Percentiles rank a stretch among this genome's conserved stretches.
phyloP scores from a whole-genome alignment of 2,888 invertebrate genomes.

The Gastracanthus pulcherrimus region DNA sequence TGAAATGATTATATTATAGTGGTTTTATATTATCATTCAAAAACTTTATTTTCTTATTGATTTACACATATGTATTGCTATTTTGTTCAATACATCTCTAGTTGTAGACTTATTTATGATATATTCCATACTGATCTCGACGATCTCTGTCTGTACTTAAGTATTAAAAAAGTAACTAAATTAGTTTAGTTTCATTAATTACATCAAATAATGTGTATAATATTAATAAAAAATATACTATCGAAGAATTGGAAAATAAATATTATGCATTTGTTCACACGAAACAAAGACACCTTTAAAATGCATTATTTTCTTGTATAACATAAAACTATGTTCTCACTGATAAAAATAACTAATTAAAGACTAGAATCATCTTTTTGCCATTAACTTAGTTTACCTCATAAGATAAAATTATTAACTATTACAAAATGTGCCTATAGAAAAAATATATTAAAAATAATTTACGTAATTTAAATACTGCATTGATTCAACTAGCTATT shows the following conservation, averaged over 20 bases:
- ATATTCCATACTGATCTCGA: neutral
- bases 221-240: neutral
- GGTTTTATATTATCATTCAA: neutral
- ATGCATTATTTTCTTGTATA: neutral
- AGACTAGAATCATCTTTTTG: neutral
- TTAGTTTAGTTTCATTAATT: neutral
- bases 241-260: no score
- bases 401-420: neutral
- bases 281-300: neutral
- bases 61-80: conserved; percentile 28
- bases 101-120: neutral
- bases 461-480: neutral
- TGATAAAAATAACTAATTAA: neutral
- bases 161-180: neutral
- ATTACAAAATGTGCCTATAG: no score
- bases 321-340: neutral
- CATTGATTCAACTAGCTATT: neutral
- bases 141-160: neutral
- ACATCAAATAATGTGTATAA: neutral
- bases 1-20: neutral
- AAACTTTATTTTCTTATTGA: conserved; percentile 23
- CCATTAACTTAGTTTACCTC: neutral
- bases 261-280: no score
- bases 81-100: neutral
- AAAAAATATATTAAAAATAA: neutral